These are phyloP conservation scores for Cynocephalus volans DNA, from an alignment of 2,113 vertebrate genomes.

Conservation along the genomic window DNA sequence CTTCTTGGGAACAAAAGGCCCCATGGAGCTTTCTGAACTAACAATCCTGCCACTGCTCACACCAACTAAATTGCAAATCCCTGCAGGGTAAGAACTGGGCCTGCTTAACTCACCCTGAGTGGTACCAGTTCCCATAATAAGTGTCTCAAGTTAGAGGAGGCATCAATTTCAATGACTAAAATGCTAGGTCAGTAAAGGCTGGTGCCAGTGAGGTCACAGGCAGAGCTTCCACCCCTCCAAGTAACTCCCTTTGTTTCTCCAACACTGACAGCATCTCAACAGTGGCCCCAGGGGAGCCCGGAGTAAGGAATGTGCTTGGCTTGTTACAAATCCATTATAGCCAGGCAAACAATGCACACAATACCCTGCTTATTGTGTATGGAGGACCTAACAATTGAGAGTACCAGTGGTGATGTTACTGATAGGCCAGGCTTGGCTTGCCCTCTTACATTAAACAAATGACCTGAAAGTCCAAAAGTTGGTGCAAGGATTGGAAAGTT, in stretches of 20 bases:
- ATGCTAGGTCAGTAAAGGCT: background rate
- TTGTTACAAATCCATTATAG: constrained; percentile 4
- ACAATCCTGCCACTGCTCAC: background rate
- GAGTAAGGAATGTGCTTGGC: background rate
- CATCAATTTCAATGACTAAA: constrained; percentile 33
- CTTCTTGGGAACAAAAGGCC: constrained; percentile 42
- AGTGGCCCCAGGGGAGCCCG: background rate
- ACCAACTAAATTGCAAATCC: constrained; percentile 18
- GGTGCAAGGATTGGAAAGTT: no score
- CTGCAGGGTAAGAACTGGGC: background rate
- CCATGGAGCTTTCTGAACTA: background rate
- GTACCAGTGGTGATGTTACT: no score
- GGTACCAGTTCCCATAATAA: background rate
- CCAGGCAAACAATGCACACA: background rate
- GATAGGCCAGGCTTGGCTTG: no score
- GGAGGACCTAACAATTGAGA: background rate
- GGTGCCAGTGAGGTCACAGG: background rate
- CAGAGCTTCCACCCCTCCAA: background rate
- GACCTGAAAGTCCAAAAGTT: no score
- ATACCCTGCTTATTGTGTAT: background rate
- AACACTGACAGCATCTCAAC: background rate
- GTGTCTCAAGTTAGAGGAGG: background rate
- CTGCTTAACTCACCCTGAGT: constrained; percentile 6
- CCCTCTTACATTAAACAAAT: no score
- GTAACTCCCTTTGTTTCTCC: background rate